Evolutionary conservation across 2,888 invertebrate genomes (phyloP).

Genomic region (Laspeyria flexula): DNA sequence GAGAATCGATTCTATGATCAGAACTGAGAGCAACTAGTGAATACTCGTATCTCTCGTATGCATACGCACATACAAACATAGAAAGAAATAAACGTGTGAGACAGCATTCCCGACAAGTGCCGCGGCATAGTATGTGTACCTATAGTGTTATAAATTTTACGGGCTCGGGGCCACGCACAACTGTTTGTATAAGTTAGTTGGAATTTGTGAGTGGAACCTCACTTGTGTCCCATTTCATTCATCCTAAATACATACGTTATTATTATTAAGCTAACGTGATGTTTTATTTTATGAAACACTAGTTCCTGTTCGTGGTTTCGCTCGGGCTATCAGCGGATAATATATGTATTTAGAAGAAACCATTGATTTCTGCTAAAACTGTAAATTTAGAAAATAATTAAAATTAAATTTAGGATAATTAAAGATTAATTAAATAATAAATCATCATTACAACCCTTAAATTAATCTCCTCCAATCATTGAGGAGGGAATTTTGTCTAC

Average conservation of each 20-base stretch:
- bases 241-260: slow-evolving; percentile 44
- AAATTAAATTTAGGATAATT: too few relatives aligned
- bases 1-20: too few relatives aligned
- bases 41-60: slow-evolving; percentile 29
- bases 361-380: too few relatives aligned
- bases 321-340: too few relatives aligned
- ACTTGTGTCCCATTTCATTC: slow-evolving; percentile 31
- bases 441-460: too few relatives aligned
- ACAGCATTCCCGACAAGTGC: slow-evolving; percentile 70
- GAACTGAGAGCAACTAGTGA: too few relatives aligned
- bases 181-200: slow-evolving; percentile 71
- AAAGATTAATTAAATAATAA: too few relatives aligned
- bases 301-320: too few relatives aligned
- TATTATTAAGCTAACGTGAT: slow-evolving; percentile 23
- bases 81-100: slow-evolving; percentile 63
- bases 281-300: slow-evolving; percentile 15
- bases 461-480: too few relatives aligned
- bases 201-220: slow-evolving; percentile 61
- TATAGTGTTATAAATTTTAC: slow-evolving; percentile 76
- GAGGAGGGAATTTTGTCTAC: too few relatives aligned
- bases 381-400: too few relatives aligned
- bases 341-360: too few relatives aligned
- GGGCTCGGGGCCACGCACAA: slow-evolving; percentile 64
- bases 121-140: slow-evolving; percentile 48
- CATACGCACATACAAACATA: slow-evolving; percentile 55